Base-by-base conservation (phyloP, 2,113 vertebrate genomes). In the Nanger granti region DNA sequence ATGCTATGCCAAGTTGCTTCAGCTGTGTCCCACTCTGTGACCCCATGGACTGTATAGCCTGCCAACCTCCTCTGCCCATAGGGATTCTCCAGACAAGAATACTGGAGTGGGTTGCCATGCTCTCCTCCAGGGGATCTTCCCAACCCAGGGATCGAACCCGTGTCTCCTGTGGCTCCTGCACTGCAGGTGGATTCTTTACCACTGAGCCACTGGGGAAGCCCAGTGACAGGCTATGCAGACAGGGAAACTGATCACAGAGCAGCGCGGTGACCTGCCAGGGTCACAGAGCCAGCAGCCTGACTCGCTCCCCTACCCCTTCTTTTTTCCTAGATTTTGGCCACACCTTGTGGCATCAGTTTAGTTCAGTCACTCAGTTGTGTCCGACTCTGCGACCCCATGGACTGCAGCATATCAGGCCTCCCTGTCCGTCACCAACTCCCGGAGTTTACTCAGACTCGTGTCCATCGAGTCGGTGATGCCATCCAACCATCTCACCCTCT, bases 91-190 rank as follows among this genome's bases (percentile, higher is more conserved):
- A 73, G n/a, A n/a, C 69, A 73, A 41, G 69, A 73, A 73, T 73
- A 41, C n/a, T 73, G 69, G n/a, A 73, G 69, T 41, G n/a, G 5
- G n/a, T 41, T 24, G n/a, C 69, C 69, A 41, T 73, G n/a, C 69
- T 22, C 10, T 24, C n/a, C n/a, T 73, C 69, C n/a, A 41, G 69
- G 20, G 10, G 20, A 73, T 73, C 20, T 73, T 41, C n/a, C 20
- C 1, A 0, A 73, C 20, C n/a, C n/a, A 6, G 10, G 69, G 20
- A 41, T 24, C 5, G 20, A 24, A 41, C 69, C 10, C 0, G 0
- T 24, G n/a, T 6, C n/a, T 73, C n/a, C 64, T 20, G 64, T n/a
- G 64, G 64, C 34, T 66, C 64, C 69, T 7, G 69, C 69, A 24
- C 5, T 41, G 5, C 69, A 41, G 69, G 69, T 41, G 69, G 5